phyloP scores from a whole-genome alignment of 1,140 invertebrate genomes.

The Cyclina sinensis region DNA sequence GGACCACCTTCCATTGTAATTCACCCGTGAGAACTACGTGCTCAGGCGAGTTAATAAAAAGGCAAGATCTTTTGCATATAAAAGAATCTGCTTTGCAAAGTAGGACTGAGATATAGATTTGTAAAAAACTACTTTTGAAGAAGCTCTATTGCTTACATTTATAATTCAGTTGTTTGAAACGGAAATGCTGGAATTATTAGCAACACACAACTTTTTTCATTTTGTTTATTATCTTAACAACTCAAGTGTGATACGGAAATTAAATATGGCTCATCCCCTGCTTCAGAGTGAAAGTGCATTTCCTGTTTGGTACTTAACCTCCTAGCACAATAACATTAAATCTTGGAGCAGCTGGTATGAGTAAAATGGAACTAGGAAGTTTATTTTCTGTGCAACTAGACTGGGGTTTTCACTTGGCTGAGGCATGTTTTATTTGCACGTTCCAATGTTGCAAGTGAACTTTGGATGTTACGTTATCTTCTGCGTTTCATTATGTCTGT shows the following conservation, averaged over 20 bases:
- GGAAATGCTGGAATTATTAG: too few relatives aligned
- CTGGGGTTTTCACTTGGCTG: neutral
- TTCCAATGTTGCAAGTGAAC: neutral
- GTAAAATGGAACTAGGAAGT: neutral
- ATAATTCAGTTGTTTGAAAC: too few relatives aligned
- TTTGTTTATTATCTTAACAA: neutral
- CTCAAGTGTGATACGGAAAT: neutral
- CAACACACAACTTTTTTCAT: neutral
- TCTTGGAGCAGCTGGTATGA: constrained; percentile 10
- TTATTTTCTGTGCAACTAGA: neutral
- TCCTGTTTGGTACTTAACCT: neutral
- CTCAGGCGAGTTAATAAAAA: too few relatives aligned
- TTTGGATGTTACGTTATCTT: too few relatives aligned
- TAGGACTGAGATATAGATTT: too few relatives aligned
- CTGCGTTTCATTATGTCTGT: too few relatives aligned
- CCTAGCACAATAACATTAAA: neutral
- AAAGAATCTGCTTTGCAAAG: too few relatives aligned
- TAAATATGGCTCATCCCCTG: neutral
- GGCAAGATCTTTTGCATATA: too few relatives aligned
- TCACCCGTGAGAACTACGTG: too few relatives aligned
- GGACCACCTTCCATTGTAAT: too few relatives aligned
- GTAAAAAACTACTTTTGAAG: too few relatives aligned
- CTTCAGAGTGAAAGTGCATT: neutral
- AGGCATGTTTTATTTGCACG: neutral
- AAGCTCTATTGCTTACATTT: too few relatives aligned